Evolutionary conservation across 2,113 vertebrate genomes (phyloP), one percentile per base, ranked within the genome.

Genomic region (Capreolus pygargus): DNA sequence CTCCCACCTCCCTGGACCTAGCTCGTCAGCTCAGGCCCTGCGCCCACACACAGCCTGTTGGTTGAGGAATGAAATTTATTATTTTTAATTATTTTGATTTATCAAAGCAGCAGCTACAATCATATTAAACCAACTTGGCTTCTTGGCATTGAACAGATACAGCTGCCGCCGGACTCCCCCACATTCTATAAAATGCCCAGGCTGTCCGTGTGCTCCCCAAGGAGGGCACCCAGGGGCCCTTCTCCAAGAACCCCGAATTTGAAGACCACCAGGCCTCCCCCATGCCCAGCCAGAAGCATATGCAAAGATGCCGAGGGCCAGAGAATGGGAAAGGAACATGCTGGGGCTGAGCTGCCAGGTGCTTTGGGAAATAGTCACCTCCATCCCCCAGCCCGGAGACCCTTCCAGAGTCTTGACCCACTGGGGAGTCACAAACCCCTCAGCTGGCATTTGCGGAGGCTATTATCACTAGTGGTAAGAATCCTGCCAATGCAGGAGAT

Each of bases 1-100:
- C 94, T 93, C 4, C 7, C 79, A 87, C 67, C 50, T 89, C 86
- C 82, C 83, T 5, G 8, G 52, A 70, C 93, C 85, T 43, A 45
- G 86, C 97, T 82, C 16, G 2, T 74, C 84, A 96, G 94, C 98
- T 95, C 97, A 91, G 98, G 97, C 97, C 97, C 90, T 36, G 97
- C 92, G 79, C 98, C 97, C 98, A 98, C 98, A 94, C 94, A 57
- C 97, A 97, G 96, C 97, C 98, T 99, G 98, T 98, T 99, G 98
- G 98, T 99, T 98, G 99, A 99, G 70, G 98, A 98, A 98, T 99
- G 99, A 99, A 99, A 99, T 99, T 99, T 99, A 99, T 99, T 99
- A 99, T 99, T 99, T 99, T 99, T 99, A 99, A 99, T 99, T 99
- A 99, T 99, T 99, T 99, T 99, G 99, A 99, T 99, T 99, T 99